phyloP scores from a whole-genome alignment of 2,797 vertebrate genomes.

The Tamandua tetradactyla region DNA sequence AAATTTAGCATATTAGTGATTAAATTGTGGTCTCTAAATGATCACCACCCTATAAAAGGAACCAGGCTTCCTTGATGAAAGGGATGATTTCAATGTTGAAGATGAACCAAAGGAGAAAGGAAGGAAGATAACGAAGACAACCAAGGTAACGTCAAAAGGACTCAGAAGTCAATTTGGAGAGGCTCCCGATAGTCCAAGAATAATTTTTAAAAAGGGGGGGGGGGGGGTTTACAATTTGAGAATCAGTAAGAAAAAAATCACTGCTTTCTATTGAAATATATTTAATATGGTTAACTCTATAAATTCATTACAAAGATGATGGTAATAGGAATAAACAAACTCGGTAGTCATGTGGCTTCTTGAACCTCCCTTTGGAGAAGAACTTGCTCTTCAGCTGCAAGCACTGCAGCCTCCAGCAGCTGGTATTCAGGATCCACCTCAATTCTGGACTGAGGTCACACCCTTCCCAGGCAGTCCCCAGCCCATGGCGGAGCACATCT shows the following conservation, averaged over 20 bases:
- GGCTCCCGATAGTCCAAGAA: neutral
- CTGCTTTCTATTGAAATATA: neutral
- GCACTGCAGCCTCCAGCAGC: neutral
- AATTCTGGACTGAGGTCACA: neutral
- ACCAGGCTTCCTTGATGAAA: neutral
- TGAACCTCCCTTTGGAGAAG: neutral
- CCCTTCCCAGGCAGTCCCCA: neutral
- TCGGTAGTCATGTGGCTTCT: neutral
- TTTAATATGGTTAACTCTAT: neutral
- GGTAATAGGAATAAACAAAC: neutral
- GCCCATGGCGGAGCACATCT: neutral
- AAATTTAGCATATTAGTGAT: neutral
- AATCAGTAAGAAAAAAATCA: neutral
- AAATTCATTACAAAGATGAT: neutral
- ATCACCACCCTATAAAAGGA: neutral
- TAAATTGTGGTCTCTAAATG: neutral
- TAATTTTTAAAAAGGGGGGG: neutral
- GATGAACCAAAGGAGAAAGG: neutral
- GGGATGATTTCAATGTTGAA: neutral
- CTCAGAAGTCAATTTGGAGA: neutral
- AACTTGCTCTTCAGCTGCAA: neutral
- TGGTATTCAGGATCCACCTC: neutral
- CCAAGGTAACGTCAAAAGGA: neutral
- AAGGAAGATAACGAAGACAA: neutral
- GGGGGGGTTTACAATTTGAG: neutral